Percentiles rank a stretch among this genome's conserved stretches.
Evolutionary conservation across 2,888 invertebrate species (phyloP).

Genomic region (Aethes cnicana): DNA sequence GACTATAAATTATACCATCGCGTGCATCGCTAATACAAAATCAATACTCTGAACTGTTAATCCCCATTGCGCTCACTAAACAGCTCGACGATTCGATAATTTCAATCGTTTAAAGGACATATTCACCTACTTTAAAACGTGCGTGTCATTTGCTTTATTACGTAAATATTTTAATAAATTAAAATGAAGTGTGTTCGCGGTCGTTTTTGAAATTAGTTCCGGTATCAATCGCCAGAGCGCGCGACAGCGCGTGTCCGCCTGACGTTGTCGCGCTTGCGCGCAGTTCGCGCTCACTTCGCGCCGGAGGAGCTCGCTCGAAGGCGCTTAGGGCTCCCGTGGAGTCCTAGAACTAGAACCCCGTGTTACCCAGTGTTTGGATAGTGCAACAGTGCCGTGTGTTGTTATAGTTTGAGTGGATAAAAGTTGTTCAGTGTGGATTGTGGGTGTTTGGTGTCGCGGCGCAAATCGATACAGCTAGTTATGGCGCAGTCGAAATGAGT

Average conservation of each 20-base stretch:
- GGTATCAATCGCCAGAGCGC: slow-evolving; percentile 49
- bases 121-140: slow-evolving; percentile 14
- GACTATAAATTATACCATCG: slow-evolving; percentile 41
- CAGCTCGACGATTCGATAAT: neutral
- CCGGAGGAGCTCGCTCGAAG: slow-evolving; percentile 57
- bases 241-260: slow-evolving; percentile 40
- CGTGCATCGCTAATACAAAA: slow-evolving; percentile 61
- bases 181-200: slow-evolving; percentile 48
- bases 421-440: slow-evolving; percentile 40
- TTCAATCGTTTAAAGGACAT: neutral
- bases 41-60: slow-evolving; percentile 56
- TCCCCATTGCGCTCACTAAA: slow-evolving; percentile 27
- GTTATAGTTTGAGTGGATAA: slow-evolving; percentile 42
- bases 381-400: slow-evolving; percentile 62
- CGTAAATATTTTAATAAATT: slow-evolving; percentile 41
- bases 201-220: too few relatives aligned
- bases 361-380: slow-evolving; percentile 39
- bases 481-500: slow-evolving; percentile 74
- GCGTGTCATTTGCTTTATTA: slow-evolving; percentile 35
- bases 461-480: slow-evolving; percentile 63
- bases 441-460: slow-evolving; percentile 47
- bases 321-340: slow-evolving; percentile 49
- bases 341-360: slow-evolving; percentile 42
- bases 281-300: slow-evolving; percentile 66
- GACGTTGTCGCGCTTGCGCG: slow-evolving; percentile 62